Evolutionary conservation across 2,888 invertebrate species (phyloP), one percentile per base, ranked within the genome.

Genomic region (Cephonodes hylas): DNA sequence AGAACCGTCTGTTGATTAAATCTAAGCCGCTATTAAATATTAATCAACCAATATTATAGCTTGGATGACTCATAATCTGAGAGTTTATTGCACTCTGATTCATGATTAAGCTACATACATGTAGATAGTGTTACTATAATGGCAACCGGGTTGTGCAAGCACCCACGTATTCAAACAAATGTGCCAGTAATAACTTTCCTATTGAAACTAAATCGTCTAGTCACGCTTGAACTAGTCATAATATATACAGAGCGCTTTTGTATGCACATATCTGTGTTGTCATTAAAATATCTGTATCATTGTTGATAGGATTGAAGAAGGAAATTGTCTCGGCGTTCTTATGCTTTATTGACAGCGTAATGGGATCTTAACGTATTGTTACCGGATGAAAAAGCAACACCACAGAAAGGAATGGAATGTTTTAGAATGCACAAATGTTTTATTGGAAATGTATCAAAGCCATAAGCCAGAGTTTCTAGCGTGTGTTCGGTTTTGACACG

Each of bases 91-190:
- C 83, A 74, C 87, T 81, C 80, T 79, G 80, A 84, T 76, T 81
- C 81, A 83, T 74, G 80, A 77, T 76, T 79, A 75, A 73, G 71
- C 67, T 71, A 68, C 72, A 75, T 72, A 70, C 66, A 73, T 61
- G 66, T 71, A 66, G 59, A 59, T 66, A 70, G 59, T 59, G 56
- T 56, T 66, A 64, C 63, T 76, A 80, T 80, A 84, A 83, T 84
- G 74, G 83, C 83, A 79, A 78, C 79, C 69, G 71, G 67, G 75
- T 89, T 89, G 84, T 81, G 86, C 88, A 89, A 89, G 84, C 87
- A 77, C 86, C 89, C 86, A 90, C 89, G 88, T 89, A 88, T 83
- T 85, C 84, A 85, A 88, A 90, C 87, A 89, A 86, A 89, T 85
- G 83, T 84, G 83, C 79, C 80, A 67, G 84, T 84, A 88, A 90